Evolutionary conservation across 1,140 invertebrate species (phyloP), one percentile per base, ranked within the genome.

Genomic region (Eueides isabella): DNA sequence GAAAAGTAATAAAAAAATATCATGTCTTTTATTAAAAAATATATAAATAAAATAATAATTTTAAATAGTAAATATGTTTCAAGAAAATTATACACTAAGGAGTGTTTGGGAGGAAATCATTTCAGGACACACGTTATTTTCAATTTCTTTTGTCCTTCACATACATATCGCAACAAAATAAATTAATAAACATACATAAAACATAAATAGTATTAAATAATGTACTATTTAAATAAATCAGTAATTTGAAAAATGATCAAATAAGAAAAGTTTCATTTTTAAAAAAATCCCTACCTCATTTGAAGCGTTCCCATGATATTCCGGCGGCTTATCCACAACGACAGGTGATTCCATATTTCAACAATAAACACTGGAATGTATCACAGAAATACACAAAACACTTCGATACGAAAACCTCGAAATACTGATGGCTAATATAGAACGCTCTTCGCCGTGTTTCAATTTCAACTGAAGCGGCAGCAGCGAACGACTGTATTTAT

Each of bases 251-350:
- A 38, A 38, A 38, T 14, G 5, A 44, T 6, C 12, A 38, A 38
- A 38, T 38, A 38, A 38, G 12, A 16, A 38, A 19, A 19, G n/a
- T 44, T n/a, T 3, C 2, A 38, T 2, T 44, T 0, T 44, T 7
- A 44, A 44, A 5, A 44, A 5, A 19, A 55, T 55, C 7, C 86
- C 79, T 86, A 90, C 90, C 82, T 90, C 87, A 80, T 85, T 69
- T 26, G 55, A 35, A 61, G 67, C 31, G 55, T 28, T 84, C 26
- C 80, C 67, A 73, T 89, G 86, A 83, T 91, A 91, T 72, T 91
- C 90, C 64, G 90, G 90, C 64, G 90, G 90, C 72, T 92, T 92
- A 78, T 92, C 90, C 79, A 92, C 72, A 80, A 92, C 88, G 83
- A 92, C 89, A 76, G 90, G 90, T 41, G 90, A 92, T 82, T 92